Evolutionary conservation across 2,888 invertebrate genomes (phyloP), one percentile per base, ranked within the genome.

Genomic region (Ischnus inquisitorius): DNA sequence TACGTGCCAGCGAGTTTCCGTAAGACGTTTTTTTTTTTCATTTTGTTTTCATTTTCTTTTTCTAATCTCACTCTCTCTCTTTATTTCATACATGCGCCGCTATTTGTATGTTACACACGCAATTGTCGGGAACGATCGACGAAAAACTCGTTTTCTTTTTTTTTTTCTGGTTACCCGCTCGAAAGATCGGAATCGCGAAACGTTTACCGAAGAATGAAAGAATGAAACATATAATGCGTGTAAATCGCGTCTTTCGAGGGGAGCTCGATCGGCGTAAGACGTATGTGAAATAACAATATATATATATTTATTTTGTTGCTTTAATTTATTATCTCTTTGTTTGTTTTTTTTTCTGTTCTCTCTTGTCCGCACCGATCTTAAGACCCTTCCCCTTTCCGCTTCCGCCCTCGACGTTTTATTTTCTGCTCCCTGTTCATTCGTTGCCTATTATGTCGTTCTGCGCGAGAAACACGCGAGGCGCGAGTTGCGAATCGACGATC

Each of bases 251-350:
- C 72, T 68, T 67, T 77, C 80, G 72, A 74, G 72, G 83, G 79
- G 83, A 87, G 80, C 82, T 87, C 85, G 77, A 85, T 86, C 85
- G 87, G 87, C 88, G 89, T 88, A 79, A 87, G 88, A 87, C 89
- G 85, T 89, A 90, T 82, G 90, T 90, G 86, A 86, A 88, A 87
- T 89, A 90, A 90, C 85, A 90, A 90, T 90, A 86, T 84, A 90
- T 54, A 91, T 90, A 89, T 90, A 91, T 90, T 90, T 90, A 90
- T 90, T 91, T 90, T 89, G 89, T 91, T 91, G 89, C 88, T 89
- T 90, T 89, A 88, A 90, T 89, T 90, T 86, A 86, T 80, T 89
- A 88, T 79, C 86, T 88, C 88, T 84, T 86, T 81, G 75, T 57
- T 64, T 85, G 65, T 87, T 82, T 25, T 79, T 71, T 60, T 72